phyloP scores from a whole-genome alignment of 2,797 vertebrate species.

The Acanthornis magna region DNA sequence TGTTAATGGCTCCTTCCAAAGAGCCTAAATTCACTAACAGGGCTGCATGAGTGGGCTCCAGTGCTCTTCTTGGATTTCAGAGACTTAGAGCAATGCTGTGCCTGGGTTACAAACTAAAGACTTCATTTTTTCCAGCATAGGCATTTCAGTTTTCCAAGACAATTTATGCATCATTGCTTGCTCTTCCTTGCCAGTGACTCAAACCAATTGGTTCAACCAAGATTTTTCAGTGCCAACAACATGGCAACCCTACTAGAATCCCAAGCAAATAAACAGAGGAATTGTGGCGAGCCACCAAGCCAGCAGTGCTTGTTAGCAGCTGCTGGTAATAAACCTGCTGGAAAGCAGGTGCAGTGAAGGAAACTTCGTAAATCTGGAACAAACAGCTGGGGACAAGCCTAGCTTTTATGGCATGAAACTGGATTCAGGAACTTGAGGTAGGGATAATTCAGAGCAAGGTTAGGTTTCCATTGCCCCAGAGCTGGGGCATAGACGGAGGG shows the following conservation, averaged over 20 bases:
- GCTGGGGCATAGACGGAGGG: background rate
- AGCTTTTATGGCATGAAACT: background rate
- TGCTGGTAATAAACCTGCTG: constrained; percentile 35
- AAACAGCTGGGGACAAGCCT: background rate
- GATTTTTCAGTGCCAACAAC: background rate
- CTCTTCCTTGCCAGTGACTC: background rate
- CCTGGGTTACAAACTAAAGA: background rate
- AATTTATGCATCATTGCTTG: background rate
- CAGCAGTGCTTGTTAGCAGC: constrained; percentile 35
- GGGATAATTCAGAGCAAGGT: background rate
- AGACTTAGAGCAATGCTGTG: background rate
- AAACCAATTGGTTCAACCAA: background rate
- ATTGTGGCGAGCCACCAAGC: background rate
- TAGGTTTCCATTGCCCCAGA: background rate
- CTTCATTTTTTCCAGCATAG: background rate
- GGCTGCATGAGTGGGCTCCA: background rate
- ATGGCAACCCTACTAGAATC: background rate
- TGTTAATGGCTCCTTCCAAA: constrained; percentile 49
- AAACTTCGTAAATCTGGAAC: background rate
- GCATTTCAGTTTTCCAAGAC: background rate
- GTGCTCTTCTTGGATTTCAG: background rate
- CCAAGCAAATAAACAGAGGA: constrained; percentile 12
- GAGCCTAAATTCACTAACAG: background rate
- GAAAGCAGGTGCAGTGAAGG: background rate
- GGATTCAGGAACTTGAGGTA: background rate